phyloP scores from a whole-genome alignment of 2,888 invertebrate species.

The Anthophora plumipes region DNA sequence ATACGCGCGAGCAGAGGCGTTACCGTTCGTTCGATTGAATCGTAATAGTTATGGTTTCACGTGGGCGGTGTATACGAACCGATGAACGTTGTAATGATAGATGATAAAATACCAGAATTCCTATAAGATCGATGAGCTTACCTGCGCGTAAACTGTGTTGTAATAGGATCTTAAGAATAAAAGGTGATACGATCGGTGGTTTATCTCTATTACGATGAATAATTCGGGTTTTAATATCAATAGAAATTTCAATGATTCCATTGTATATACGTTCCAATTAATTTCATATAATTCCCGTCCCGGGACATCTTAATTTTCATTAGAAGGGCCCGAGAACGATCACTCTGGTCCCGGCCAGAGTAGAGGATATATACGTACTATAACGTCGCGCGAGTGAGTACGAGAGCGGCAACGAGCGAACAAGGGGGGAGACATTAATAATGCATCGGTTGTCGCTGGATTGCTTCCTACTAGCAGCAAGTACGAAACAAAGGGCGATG shows the following conservation, averaged over 20 bases:
- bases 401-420: slow-evolving; percentile 73
- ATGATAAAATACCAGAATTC: not conserved
- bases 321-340: slow-evolving; percentile 25
- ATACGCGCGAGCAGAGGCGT: not conserved
- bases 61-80: slow-evolving; percentile 6
- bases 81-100: slow-evolving; percentile 8
- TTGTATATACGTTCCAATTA: slow-evolving; percentile 27
- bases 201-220: not conserved
- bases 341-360: slow-evolving; percentile 48
- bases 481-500: slow-evolving; percentile 68
- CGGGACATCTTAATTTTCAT: slow-evolving; percentile 58
- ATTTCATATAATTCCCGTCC: slow-evolving; percentile 33
- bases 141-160: not conserved
- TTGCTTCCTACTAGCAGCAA: slow-evolving; percentile 75
- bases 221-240: not conserved
- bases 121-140: not conserved
- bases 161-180: not conserved
- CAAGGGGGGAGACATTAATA: slow-evolving; percentile 77
- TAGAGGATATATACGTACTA: slow-evolving; percentile 61
- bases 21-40: not conserved
- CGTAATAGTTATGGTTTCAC: not conserved
- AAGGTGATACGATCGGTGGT: not conserved
- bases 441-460: slow-evolving; percentile 78
- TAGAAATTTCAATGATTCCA: not conserved
- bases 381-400: slow-evolving; percentile 67